Conservation (phyloP, 2,113 vertebrate species). For the Pelodiscus sinensis region DNA sequence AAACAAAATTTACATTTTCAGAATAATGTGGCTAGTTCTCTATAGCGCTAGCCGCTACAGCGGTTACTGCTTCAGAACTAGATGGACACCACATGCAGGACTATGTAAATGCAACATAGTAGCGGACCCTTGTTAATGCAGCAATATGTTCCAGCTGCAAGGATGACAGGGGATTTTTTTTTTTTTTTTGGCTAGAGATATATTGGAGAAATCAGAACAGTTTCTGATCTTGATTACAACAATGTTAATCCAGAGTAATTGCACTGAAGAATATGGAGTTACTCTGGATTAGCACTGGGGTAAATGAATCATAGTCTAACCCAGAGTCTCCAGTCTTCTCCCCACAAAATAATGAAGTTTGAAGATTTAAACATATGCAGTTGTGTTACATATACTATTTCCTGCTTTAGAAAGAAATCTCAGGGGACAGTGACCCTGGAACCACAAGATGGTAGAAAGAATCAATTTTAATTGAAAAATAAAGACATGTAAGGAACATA, state of each 20-base stretch:
- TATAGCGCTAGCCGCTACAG: too few species aligned
- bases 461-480: conserved; percentile 58
- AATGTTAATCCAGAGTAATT: background rate
- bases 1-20: too few species aligned
- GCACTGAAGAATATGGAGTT: background rate
- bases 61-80: too few species aligned
- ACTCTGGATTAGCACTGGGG: background rate
- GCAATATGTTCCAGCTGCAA: background rate
- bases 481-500: conserved; percentile 1
- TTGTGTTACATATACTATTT: conserved; percentile 42
- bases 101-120: background rate
- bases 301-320: background rate
- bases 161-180: background rate
- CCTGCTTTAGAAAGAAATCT: conserved; percentile 48
- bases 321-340: background rate
- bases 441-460: conserved; percentile 45
- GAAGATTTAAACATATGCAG: background rate
- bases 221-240: background rate
- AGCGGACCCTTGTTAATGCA: background rate
- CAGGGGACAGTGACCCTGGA: conserved; percentile 37
- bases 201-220: background rate
- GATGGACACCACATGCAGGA: background rate
- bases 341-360: conserved; percentile 6
- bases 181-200: background rate
- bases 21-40: too few species aligned